Conservation (phyloP, 2,113 vertebrate species). For the Oenanthe oenanthe region DNA sequence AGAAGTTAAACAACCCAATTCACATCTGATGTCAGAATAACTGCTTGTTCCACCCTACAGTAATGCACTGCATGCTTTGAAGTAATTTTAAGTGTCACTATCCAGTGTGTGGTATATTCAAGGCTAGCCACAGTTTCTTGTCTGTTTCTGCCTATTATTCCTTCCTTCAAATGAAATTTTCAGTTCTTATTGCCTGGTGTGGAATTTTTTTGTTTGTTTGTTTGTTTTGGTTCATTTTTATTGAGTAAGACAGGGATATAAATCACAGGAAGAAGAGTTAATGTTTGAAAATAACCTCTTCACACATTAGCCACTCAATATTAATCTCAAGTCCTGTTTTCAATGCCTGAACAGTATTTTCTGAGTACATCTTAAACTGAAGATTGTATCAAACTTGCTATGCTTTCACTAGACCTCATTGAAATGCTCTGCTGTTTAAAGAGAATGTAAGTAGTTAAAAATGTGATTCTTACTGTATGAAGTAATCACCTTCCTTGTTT, state of each 20-base stretch:
- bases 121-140: not conserved
- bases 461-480: not conserved
- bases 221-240: not conserved
- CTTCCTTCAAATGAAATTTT: not conserved
- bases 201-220: not conserved
- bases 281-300: not conserved
- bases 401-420: not conserved
- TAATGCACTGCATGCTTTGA: not conserved
- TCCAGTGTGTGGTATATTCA: not conserved
- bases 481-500: not conserved
- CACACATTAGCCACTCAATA: not conserved
- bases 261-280: not conserved
- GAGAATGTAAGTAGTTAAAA: not conserved
- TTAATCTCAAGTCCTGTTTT: not conserved
- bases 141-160: not conserved
- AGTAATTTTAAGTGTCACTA: not conserved
- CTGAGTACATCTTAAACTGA: not conserved
- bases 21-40: conserved; percentile 2
- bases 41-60: not conserved
- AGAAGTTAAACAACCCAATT: conserved; percentile 11
- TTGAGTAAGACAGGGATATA: not conserved
- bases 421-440: not conserved
- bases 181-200: not conserved
- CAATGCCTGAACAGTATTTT: not conserved
- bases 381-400: not conserved